phyloP scores from a whole-genome alignment of 2,113 vertebrate genomes.

The Tenebrosternarchus preto region DNA sequence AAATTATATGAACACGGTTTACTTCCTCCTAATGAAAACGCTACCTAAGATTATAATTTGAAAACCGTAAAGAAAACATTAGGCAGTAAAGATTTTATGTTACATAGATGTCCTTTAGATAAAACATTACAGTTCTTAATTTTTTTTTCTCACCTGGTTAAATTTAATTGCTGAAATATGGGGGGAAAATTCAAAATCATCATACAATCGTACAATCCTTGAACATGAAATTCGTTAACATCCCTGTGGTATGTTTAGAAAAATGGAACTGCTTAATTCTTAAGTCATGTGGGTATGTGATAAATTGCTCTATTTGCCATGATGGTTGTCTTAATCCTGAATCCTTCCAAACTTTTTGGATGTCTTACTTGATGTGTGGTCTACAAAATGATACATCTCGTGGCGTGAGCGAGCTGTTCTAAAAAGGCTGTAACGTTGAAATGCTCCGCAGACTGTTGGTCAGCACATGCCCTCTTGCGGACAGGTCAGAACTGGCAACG shows the following conservation, averaged over 20 bases:
- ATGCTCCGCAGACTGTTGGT: not conserved
- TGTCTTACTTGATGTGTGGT: no score
- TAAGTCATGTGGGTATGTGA: no score
- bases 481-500: conserved; percentile 4
- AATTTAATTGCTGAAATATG: no score
- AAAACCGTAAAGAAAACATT: conserved; percentile 4
- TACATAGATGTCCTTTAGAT: conserved; percentile 9
- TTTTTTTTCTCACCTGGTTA: not conserved
- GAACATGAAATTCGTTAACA: no score
- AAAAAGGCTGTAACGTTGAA: not conserved
- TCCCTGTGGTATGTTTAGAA: no score
- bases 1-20: not conserved
- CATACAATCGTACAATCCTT: no score
- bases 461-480: not conserved
- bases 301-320: no score
- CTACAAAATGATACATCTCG: not conserved
- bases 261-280: no score
- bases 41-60: conserved; percentile 9
- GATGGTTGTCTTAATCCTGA: no score
- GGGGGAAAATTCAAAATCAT: no score
- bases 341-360: no score
- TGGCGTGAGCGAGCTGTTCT: not conserved
- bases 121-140: not conserved
- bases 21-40: not conserved
- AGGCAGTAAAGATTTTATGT: conserved; percentile 28